Base-by-base conservation (phyloP, 2,888 invertebrate species). In the Ophonus ardosiacus region DNA sequence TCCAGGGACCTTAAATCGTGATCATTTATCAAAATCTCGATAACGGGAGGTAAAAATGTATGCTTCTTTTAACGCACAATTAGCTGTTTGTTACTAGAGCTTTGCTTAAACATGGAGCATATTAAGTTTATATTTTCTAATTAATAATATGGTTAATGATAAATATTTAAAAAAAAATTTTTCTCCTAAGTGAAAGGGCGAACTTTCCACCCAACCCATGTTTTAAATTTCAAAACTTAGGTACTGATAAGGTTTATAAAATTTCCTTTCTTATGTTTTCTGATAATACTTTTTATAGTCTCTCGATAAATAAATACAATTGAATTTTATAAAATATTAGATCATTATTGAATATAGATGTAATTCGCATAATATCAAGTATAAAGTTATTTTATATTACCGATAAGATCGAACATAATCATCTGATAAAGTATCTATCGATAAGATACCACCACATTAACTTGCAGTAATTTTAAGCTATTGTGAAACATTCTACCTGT, bases 401-500 rank as follows among this genome's bases (percentile, higher is more conserved):
- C 13, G 71, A 74, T 68, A 0, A 1, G 43, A 74, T 74, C 40
- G 10, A 18, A 40, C 17, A 43, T 74, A 74, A 74, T 74, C 15
- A 74, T 43, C 71, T 43, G 71, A 74, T 74, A 74, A 43, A 74
- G 15, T 74, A 74, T 74, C 68, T 10, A 38, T 10, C 43, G 71
- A 74, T 74, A 74, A 74, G 71, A 40, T 31, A 68, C 15, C 10
- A 24, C 13, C 15, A 51, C 2, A 43, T 38, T 13, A 40, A 18
- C 7, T 18, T 40, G 18, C 7, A 63, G 10, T 21, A 63, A 63
- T 8, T 24, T 63, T 21, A 21, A 17, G 15, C 59, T 17, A 15
- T 59, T 59, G 1, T 59, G 59, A n/a, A 15, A 15, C 17, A 17
- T 59, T 59, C 7, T 59, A 17, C n/a, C 7, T 17, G 59, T 17